phyloP scores from a whole-genome alignment of 1,140 invertebrate genomes.

The Leptestheria dahalacensis region DNA sequence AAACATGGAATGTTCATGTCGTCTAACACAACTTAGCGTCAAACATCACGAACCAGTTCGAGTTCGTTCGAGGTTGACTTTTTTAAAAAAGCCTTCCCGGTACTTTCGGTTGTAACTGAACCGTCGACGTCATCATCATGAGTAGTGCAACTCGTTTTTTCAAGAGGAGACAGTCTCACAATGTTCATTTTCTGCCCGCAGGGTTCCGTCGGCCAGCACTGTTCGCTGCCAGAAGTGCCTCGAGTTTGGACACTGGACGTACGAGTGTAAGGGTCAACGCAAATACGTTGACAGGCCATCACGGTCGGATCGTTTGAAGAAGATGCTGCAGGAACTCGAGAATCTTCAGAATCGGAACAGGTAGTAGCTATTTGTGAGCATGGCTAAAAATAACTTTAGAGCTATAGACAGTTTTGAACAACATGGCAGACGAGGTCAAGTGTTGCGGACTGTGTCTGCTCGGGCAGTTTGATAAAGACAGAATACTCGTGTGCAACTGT shows the following conservation, averaged over 20 bases:
- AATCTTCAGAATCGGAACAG: not conserved
- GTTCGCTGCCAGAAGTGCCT: conserved; percentile 80
- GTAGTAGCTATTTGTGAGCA: not conserved
- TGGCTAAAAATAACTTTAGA: not conserved
- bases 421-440: too few species aligned
- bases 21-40: too few species aligned
- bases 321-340: conserved; percentile 38
- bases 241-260: conserved; percentile 81
- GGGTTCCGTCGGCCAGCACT: not conserved
- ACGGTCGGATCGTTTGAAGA: conserved; percentile 61
- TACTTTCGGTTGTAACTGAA: too few species aligned
- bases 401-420: too few species aligned
- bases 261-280: conserved; percentile 76
- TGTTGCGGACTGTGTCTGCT: not conserved
- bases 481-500: not conserved
- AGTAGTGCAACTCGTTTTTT: too few species aligned
- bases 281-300: conserved; percentile 71
- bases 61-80: too few species aligned
- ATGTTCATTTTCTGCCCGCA: not conserved
- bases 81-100: too few species aligned
- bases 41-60: too few species aligned
- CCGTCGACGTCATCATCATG: conserved; percentile 1
- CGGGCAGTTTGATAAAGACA: not conserved
- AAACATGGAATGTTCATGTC: too few species aligned
- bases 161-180: not conserved